Base-by-base conservation (phyloP, 2,888 invertebrate species). In the Acanthoscelides obtectus region DNA sequence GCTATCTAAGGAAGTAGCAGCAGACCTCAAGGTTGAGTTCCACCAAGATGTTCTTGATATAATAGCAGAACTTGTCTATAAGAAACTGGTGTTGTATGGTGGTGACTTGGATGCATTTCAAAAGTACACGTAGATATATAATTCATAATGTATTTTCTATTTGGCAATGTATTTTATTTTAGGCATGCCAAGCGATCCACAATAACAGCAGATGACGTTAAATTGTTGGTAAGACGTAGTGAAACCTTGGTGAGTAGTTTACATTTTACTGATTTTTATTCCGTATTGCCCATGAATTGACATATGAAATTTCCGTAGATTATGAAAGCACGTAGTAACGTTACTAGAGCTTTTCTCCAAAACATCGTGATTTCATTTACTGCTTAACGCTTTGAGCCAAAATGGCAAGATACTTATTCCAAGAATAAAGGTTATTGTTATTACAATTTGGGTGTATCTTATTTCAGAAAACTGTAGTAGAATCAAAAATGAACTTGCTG, bases 31-130 rank as follows among this genome's bases (percentile, higher is more conserved):
- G 0, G 79, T 88, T 77, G 87, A 88, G 76, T 86, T 88, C 72
- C 87, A 88, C 27, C 85, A 86, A 76, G 84, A 88, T 70, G 88
- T 90, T 0, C 85, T 88, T 76, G 90, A 90, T 75, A 82, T 90
- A 17, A 87, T 92, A 69, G 85, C 89, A 0, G 91, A 92, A 81
- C 81, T 91, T 3, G 84, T 88, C 20, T 89, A 87, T 83, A 88
- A 87, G 81, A 91, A 91, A 81, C 78, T 89, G 67, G 80, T 84
- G 22, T 78, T 87, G 0, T 90, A 89, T 80, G 88, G 88, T 2
- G 76, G 83, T 19, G 92, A 92, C 83, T 85, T 92, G 74, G 92
- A 92, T 83, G 87, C 88, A 63, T 92, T 92, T 86, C 88, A 90
- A 20, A 91, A 89, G 91, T 91, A 6, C 6, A 6, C 6, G 6